A percentile compares a stretch with the other conserved stretches of the same genome.
These are phyloP conservation scores for Salticus scenicus DNA, from an alignment of 2,888 invertebrate genomes.

Conservation along the genomic window DNA sequence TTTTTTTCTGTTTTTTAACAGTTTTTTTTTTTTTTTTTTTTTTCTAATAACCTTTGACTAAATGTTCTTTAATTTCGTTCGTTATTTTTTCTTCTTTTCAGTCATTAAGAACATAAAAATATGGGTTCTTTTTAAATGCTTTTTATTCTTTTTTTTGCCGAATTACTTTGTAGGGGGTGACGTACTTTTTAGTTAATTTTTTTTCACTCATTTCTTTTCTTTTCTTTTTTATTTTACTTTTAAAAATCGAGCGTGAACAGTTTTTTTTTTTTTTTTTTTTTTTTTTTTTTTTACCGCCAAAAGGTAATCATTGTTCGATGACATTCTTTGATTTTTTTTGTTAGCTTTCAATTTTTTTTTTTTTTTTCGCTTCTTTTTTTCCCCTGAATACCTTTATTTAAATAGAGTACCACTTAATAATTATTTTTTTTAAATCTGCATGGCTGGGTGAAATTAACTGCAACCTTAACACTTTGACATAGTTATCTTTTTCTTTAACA, in stretches of 20 bases:
- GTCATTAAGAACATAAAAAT: slow-evolving; percentile 9
- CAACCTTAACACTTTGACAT: neutral
- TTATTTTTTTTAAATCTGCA: neutral
- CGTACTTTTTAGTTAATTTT: neutral
- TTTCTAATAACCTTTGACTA: neutral
- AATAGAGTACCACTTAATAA: slow-evolving; percentile 4
- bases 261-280: neutral
- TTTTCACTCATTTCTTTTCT: neutral
- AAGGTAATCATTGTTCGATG: slow-evolving; percentile 9
- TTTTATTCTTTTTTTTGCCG: neutral
- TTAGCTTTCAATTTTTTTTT: neutral
- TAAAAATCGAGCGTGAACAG: neutral
- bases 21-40: neutral
- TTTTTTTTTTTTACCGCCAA: neutral
- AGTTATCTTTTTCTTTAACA: no score
- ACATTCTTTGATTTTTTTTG: slow-evolving; percentile 3
- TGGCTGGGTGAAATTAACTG: neutral
- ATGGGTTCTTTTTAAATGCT: neutral
- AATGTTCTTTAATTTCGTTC: slow-evolving; percentile 7
- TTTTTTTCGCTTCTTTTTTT: neutral
- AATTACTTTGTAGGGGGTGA: neutral
- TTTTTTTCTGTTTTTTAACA: neutral
- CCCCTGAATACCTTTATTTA: neutral
- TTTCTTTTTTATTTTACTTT: neutral
- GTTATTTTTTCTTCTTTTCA: neutral